Base-by-base conservation (phyloP, 1,140 invertebrate genomes). In the Hylaeus anthracinus region DNA sequence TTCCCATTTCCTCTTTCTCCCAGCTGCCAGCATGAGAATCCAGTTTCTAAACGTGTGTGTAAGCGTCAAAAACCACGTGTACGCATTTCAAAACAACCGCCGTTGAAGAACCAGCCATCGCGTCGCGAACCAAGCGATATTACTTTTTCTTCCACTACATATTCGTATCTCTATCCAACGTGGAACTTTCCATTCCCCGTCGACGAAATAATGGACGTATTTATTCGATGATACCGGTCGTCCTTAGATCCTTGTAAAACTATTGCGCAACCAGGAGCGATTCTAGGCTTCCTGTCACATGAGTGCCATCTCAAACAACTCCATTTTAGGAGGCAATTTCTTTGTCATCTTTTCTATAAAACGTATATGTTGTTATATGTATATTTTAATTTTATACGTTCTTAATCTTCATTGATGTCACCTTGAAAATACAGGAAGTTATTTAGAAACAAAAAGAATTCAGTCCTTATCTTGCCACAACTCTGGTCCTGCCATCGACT, bases 1-100 rank as follows among this genome's bases (percentile, higher is more conserved):
- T 9, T 5, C 10, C 10, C 26, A 26, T 26, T 26, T 26, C 26
- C 26, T 26, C 69, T 45, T 75, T 61, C 12, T 70, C n/a, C 67
- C 14, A n/a, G 15, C 43, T 5, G 10, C 39, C 37, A 15, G 39
- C 67, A 48, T 55, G 43, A 37, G 55, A 71, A 83, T 72, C 75
- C 70, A 73, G 71, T 79, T 78, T 55, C 45, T 58, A 69, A 72
- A 56, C 75, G 43, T 56, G 72, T 48, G 15, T 48, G 37, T 66
- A 55, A 55, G 6, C 71, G 39, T 10, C 8, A n/a, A n/a, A 12
- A 51, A 37, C 75, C 72, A 83, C 75, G 65, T 71, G 55, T 66
- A 70, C 75, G 58, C 66, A 67, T 63, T 72, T 71, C 61, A 83
- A 85, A 85, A 85, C 81, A 85, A 84, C 80, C 51, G 37, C 61